phyloP scores from a whole-genome alignment of 2,888 invertebrate species.

The Himalopsyche anomala region DNA sequence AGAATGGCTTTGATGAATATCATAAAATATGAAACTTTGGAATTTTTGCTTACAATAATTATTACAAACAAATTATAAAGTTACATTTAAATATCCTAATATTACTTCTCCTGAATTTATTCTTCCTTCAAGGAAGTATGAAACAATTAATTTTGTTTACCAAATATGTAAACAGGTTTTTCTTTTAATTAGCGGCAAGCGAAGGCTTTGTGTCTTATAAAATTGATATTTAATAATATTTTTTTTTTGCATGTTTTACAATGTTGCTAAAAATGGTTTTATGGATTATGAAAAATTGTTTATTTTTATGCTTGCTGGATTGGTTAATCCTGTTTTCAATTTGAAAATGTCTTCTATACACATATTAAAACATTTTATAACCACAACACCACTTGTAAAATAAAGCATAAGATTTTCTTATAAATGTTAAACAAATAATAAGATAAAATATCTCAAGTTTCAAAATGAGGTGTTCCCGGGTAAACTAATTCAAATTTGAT shows the following conservation, averaged over 20 bases:
- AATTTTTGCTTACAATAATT: conserved; percentile 18
- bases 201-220: conserved; percentile 26
- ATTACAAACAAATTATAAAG: conserved; percentile 31
- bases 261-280: background rate
- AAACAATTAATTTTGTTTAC: conserved; percentile 32
- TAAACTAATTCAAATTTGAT: background rate
- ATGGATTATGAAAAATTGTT: no score
- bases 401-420: background rate
- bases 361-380: no score
- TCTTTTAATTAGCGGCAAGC: conserved; percentile 1
- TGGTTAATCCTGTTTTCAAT: no score
- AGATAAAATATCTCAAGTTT: background rate
- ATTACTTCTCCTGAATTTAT: background rate
- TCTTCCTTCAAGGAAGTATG: background rate
- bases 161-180: background rate
- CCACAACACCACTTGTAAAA: no score
- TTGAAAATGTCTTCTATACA: no score
- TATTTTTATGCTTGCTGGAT: no score
- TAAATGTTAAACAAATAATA: background rate
- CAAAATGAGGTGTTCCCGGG: background rate
- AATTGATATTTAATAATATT: conserved; percentile 1
- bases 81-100: conserved; percentile 8
- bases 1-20: conserved; percentile 10
- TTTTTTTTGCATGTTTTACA: background rate
- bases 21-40: conserved; percentile 36